Base-by-base conservation (phyloP, 2,888 invertebrate genomes). In the Aspidapion aeneum region DNA sequence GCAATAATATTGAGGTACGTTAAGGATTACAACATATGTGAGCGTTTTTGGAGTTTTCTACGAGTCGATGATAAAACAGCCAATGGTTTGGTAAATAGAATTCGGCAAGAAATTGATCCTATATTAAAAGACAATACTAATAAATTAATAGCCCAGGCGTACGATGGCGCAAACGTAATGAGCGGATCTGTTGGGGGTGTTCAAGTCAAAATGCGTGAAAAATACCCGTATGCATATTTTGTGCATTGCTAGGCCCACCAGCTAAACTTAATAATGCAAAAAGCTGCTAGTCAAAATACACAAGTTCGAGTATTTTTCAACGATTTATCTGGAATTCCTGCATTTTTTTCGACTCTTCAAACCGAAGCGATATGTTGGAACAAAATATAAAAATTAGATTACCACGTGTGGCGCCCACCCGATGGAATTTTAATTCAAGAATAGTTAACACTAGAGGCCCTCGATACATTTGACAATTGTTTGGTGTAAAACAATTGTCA, bases 351-450 rank as follows among this genome's bases (percentile, higher is more conserved):
- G n/a, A n/a, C n/a, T n/a, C n/a, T n/a, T n/a, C n/a, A n/a, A n/a
- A n/a, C n/a, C n/a, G n/a, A n/a, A n/a, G n/a, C n/a, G 61, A 60
- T 18, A 55, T 70, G 50, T 61, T 72, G 19, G 61, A 69, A 35
- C 18, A 63, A 59, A 55, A 66, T 49, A 62, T 66, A 56, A 58
- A 66, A 17, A 62, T 57, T 62, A 58, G 63, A 5, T 58, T 68
- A 5, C 67, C 68, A 18, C 35, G 57, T 16, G 55, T 63, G 18
- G 17, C 66, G 7, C 64, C 64, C 16, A 69, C 66, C 21, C 62
- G 68, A 56, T 72, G 69, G 71, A 68, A 71, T 64, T 72, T 66
- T 63, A 63, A 71, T 60, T 56, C 55, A 2, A 62, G 63, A 60
- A 52, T 58, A 9, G 64, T 70, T 12, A 20, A 57, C 22, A 65